Base-by-base conservation (phyloP, 2,797 vertebrate genomes). In the Lateolabrax maculatus region DNA sequence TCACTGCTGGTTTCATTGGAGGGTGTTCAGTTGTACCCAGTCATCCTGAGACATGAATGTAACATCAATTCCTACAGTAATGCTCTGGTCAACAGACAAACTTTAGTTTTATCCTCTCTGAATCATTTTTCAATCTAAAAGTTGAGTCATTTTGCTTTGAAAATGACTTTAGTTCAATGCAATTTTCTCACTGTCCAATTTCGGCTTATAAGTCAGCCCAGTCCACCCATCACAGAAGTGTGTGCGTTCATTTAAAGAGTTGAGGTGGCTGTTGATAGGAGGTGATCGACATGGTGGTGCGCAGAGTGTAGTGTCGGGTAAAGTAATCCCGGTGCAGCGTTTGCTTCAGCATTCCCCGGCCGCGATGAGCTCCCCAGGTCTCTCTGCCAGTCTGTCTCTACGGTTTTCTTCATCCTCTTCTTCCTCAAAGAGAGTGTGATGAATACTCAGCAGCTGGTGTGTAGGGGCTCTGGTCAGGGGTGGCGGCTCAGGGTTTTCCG, bases 281-380 rank as follows among this genome's bases (percentile, higher is more conserved):
- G 52, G 73, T 81, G 81, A 76, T 56, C 63, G 79, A 83, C 84
- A 19, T 79, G 71, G 82, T 57, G 69, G 57, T 90, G 89, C 31
- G 56, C 80, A 75, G 76, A 71, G 57, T 78, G 73, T 62, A 31
- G 65, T 77, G 75, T 73, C 10, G 3, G 57, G n/a, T 21, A 51
- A 55, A 69, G 57, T 21, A 79, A 81, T 74, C 58, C 66, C 61
- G 2, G 16, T 75, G 3, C 37, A 16, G n/a, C 3, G 5, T 48
- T 75, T 51, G 87, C 82, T 85, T 95, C 84, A 96, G 89, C 95
- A 96, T 83, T 96, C 95, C 72, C 95, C 95, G 13, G 96, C 96
- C n/a, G 94, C 89, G 18, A 96, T 96, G 69, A 96, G 93, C 88
- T 96, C 95, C 43, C 92, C 95, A 0, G 94, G 86, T 83, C 95